Base-by-base conservation (phyloP, 2,888 invertebrate genomes). In the Seira musarum region DNA sequence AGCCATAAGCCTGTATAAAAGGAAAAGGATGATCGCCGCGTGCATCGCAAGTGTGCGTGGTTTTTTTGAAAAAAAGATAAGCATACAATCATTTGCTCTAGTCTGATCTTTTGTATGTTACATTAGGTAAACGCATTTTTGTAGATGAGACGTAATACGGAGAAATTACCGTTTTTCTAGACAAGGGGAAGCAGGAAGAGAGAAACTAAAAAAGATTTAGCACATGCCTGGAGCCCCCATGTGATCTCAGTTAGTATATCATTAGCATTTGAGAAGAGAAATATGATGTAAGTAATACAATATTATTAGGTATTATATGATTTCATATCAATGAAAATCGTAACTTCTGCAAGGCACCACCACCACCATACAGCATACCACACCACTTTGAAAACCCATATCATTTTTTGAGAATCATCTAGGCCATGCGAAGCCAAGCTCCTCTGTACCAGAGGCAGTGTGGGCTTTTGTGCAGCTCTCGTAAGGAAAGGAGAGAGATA, bases 201-300 rank as follows among this genome's bases (percentile, higher is more conserved):
- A 68, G 13, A 60, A 49, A n/a, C 49, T 49, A 22, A 15, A 17
- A 71, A 71, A 53, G 73, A 65, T 73, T 73, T 65, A 73, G 65
- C 72, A 72, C 72, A 72, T 63, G 49, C 72, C 46, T 72, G 63
- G 15, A 73, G 35, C 35, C 65, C 65, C 57, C 46, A 63, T 72
- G 65, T 19, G 63, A 65, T 49, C 73, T 49, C 19, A 25, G 73
- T 73, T 65, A 64, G 53, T 73, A 53, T 65, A 65, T 73, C 73
- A 65, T 46, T 67, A 22, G 69, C 69, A 69, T 69, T 19, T n/a
- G 30, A 60, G 69, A 49, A 49, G 21, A 13, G 30, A 40, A 46
- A 67, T 22, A 60, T 19, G 60, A 60, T 60, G 60, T 60, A 60
- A 60, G 60, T 60, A 60, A 60, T 60, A 60, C 60, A 60, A 22